Base-by-base conservation (phyloP, 2,888 invertebrate genomes). In the Meandrusa payeni region DNA sequence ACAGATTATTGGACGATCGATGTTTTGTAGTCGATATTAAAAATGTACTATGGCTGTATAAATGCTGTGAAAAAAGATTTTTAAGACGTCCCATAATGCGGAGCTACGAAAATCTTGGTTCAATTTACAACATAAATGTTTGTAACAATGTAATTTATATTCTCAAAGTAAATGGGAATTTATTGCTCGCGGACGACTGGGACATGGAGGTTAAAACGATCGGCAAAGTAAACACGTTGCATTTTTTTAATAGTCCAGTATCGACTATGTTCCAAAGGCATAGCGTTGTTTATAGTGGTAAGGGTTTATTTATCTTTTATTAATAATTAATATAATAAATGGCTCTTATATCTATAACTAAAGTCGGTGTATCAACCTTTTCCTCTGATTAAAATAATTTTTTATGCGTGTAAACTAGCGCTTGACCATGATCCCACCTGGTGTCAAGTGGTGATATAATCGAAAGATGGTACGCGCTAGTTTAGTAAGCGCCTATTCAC, bases 281-380 rank as follows among this genome's bases (percentile, higher is more conserved):
- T 44, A 66, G 55, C 39, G 47, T 60, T 32, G 52, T 64, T 7
- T 47, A 60, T 44, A 43, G 58, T 46, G 66, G 77, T 75, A 17
- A 31, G n/a, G n/a, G n/a, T n/a, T n/a, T n/a, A n/a, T n/a, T n/a
- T 9, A 10, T 28, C 4, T 34, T 31, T 5, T 12, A 34, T 23
- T 24, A 7, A 7, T 24, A n/a, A n/a, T n/a, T n/a, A n/a, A n/a
- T n/a, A n/a, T n/a, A n/a, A n/a, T n/a, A n/a, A n/a, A n/a, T n/a
- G n/a, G n/a, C n/a, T n/a, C n/a, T n/a, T n/a, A n/a, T n/a, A n/a
- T n/a, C n/a, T n/a, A n/a, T n/a, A n/a, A n/a, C n/a, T n/a, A n/a
- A n/a, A n/a, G n/a, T n/a, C n/a, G n/a, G n/a, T n/a, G n/a, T n/a
- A n/a, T n/a, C n/a, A n/a, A n/a, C n/a, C n/a, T n/a, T n/a, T n/a